Conservation (phyloP, 2,797 vertebrate species). For the Hemibagrus guttatus region DNA sequence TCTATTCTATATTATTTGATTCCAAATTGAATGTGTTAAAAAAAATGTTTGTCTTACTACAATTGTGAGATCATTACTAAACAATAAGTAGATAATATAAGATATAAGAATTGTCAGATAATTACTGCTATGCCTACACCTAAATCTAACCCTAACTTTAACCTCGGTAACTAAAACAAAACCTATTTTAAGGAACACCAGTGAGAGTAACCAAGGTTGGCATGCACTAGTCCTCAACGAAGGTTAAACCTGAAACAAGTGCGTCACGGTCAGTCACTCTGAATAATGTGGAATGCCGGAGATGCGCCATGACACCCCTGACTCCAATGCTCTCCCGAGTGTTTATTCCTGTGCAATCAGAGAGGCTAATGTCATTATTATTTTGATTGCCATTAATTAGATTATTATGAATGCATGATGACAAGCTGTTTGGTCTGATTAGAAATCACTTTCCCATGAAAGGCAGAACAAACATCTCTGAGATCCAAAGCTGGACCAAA, state of each 20-base stretch:
- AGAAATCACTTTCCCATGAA: slow-evolving; percentile 71
- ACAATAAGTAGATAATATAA: background rate
- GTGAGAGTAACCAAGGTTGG: background rate
- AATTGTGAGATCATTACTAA: background rate
- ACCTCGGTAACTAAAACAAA: background rate
- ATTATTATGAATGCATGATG: slow-evolving; percentile 72
- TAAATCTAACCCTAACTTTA: background rate
- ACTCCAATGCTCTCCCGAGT: slow-evolving; percentile 31
- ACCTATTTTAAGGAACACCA: background rate
- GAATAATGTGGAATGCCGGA: slow-evolving; percentile 27
- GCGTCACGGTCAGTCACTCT: slow-evolving; percentile 33
- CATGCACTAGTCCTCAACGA: background rate
- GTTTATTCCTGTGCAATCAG: slow-evolving; percentile 56
- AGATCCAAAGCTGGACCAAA: slow-evolving; percentile 57
- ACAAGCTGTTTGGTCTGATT: slow-evolving; percentile 78
- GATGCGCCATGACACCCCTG: slow-evolving; percentile 24
- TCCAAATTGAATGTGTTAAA: background rate
- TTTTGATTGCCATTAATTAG: slow-evolving; percentile 77
- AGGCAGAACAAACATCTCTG: slow-evolving; percentile 69
- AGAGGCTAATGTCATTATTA: slow-evolving; percentile 66
- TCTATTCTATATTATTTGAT: background rate
- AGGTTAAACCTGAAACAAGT: slow-evolving; percentile 25
- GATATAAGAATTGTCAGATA: background rate
- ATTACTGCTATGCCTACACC: background rate
- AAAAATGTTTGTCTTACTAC: background rate